Conservation (phyloP, 1,140 invertebrate genomes). For the Pogonognathellus flavescens region DNA sequence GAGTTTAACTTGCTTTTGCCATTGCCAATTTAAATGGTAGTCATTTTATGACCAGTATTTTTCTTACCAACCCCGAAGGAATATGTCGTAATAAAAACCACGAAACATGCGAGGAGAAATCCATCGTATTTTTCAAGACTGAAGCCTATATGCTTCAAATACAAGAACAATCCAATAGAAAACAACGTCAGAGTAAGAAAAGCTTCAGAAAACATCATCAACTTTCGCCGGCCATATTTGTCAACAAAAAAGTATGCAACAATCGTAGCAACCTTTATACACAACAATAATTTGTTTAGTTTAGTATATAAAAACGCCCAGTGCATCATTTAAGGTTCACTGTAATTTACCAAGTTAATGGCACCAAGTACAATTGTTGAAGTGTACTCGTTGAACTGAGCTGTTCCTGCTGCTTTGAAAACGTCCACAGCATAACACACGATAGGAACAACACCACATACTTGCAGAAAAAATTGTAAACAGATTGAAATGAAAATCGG, state of each 20-base stretch:
- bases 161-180: conserved; percentile 70
- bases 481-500: not conserved
- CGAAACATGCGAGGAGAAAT: conserved; percentile 84
- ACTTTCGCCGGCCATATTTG: conserved; percentile 73
- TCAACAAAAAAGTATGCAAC: conserved; percentile 74
- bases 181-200: conserved; percentile 70
- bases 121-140: conserved; percentile 70
- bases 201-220: conserved; percentile 73
- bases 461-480: conserved; percentile 66
- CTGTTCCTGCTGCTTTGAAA: conserved; percentile 67
- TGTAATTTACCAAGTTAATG: conserved; percentile 69
- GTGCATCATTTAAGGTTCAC: no score
- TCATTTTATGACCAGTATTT: no score
- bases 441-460: conserved; percentile 69
- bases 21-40: no score
- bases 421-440: conserved; percentile 68
- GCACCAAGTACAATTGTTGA: conserved; percentile 72
- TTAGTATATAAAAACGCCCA: no score
- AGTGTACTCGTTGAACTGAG: conserved; percentile 28
- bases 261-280: conserved; percentile 69
- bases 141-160: conserved; percentile 60
- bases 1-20: no score
- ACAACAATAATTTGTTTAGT: no score
- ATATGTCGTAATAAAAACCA: conserved; percentile 89
- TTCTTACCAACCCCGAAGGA: conserved; percentile 74